phyloP scores from a whole-genome alignment of 2,888 invertebrate genomes.

The Trichopoda pennipes region DNA sequence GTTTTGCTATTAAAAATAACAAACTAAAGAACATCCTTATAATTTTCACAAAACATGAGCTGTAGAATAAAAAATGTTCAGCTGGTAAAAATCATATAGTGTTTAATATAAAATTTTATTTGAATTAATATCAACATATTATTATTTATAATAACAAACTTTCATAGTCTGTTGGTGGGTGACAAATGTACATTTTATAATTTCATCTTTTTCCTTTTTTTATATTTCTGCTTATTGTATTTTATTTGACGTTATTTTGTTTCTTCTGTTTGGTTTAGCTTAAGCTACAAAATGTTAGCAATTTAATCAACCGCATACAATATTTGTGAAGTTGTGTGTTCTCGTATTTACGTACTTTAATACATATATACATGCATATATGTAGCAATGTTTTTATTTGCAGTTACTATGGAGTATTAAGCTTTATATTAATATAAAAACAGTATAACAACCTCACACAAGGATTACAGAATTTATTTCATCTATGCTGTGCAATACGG shows the following conservation, averaged over 20 bases:
- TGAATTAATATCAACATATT: background rate
- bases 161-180: slow-evolving; percentile 35
- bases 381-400: no score
- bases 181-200: slow-evolving; percentile 31
- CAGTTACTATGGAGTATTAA: no score
- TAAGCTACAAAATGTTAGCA: slow-evolving; percentile 36
- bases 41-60: background rate
- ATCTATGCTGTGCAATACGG: no score
- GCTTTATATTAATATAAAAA: no score
- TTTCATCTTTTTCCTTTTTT: slow-evolving; percentile 13
- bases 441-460: no score
- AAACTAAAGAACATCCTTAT: no score
- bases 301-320: slow-evolving; percentile 29
- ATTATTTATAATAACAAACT: slow-evolving; percentile 26
- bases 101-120: background rate
- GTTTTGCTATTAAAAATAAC: no score
- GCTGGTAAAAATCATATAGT: background rate
- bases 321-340: background rate
- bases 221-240: background rate
- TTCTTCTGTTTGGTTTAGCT: background rate
- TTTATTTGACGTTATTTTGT: background rate
- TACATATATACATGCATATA: no score
- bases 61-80: background rate
- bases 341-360: background rate
- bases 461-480: no score